Base-by-base conservation (phyloP, 2,113 vertebrate species). In the Thomomys bottae region DNA sequence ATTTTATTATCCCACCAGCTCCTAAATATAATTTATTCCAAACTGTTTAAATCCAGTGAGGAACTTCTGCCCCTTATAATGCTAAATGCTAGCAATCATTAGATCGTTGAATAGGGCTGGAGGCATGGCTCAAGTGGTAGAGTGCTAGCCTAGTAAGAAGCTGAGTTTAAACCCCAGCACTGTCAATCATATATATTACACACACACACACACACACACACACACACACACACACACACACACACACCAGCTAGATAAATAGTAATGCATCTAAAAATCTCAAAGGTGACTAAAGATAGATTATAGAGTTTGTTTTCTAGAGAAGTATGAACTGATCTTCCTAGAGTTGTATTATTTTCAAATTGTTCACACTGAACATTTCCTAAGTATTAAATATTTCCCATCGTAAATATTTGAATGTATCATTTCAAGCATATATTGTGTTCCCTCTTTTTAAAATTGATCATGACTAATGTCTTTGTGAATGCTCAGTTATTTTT, bases 351-450 rank as follows among this genome's bases (percentile, higher is more conserved):
- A 76, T 79, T 90, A 54, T 1, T 76, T 28, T 15, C 20, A 67
- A 78, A 32, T 28, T 79, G 1, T 88, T 85, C 70, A 85, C 85
- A 86, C 11, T 12, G 49, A 92, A 64, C 14, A 61, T 77, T 40
- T 71, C 17, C 12, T 61, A 36, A 73, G 94, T 45, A 78, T 49
- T 84, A 64, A 96, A 75, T 5, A 61, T 84, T 72, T 81, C 17
- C 49, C 49, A 54, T 54, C 4, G 14, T 88, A 18, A 91, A 89
- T 20, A 5, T 42, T 87, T 7, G 66, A 14, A 0, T 15, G 14
- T 54, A 54, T 54, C 15, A 54, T 79, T 94, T 63, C 21, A 85
- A 64, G 61, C 87, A 71, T 34, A 70, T 2, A 32, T 92, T 9
- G 10, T 72, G 68, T 88, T 71, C 68, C 38, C 57, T 14, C 76